These are phyloP conservation scores for Ammodytes dubius DNA, from an alignment of 2,113 vertebrate species.

Conservation along the genomic window DNA sequence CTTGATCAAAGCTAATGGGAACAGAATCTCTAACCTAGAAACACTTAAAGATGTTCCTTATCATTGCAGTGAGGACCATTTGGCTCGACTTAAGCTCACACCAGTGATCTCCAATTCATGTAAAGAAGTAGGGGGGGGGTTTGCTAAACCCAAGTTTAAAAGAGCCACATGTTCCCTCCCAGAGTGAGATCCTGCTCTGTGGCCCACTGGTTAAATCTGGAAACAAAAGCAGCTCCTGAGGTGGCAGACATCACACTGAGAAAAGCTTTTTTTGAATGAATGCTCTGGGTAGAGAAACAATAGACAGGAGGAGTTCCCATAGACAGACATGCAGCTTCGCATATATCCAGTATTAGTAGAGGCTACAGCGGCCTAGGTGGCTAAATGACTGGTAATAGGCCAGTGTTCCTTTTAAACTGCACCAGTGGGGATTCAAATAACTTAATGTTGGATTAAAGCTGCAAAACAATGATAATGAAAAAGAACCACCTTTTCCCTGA, in stretches of 20 bases:
- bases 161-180: constrained; percentile 67
- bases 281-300: constrained; percentile 34
- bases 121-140: constrained; percentile 20
- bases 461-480: constrained; percentile 20
- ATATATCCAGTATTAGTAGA: constrained; percentile 33
- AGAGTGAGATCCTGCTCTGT: constrained; percentile 63
- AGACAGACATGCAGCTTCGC: neutral
- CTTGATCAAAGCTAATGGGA: neutral
- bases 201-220: constrained; percentile 58
- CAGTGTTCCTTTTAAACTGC: constrained; percentile 16
- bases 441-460: constrained; percentile 11
- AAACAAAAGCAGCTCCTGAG: constrained; percentile 61
- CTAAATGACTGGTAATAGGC: constrained; percentile 51
- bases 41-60: neutral
- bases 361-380: constrained; percentile 32
- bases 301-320: constrained; percentile 3
- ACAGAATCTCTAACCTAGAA: neutral
- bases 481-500: constrained; percentile 18
- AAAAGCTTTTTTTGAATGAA: constrained; percentile 46
- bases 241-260: constrained; percentile 42
- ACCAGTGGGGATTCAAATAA: constrained; percentile 40
- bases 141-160: constrained; percentile 63
- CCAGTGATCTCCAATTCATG: constrained; percentile 2
- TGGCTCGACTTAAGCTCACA: constrained; percentile 17
- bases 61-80: neutral